phyloP scores from a whole-genome alignment of 2,888 invertebrate genomes.

The Chaetogeoica ovagalla region DNA sequence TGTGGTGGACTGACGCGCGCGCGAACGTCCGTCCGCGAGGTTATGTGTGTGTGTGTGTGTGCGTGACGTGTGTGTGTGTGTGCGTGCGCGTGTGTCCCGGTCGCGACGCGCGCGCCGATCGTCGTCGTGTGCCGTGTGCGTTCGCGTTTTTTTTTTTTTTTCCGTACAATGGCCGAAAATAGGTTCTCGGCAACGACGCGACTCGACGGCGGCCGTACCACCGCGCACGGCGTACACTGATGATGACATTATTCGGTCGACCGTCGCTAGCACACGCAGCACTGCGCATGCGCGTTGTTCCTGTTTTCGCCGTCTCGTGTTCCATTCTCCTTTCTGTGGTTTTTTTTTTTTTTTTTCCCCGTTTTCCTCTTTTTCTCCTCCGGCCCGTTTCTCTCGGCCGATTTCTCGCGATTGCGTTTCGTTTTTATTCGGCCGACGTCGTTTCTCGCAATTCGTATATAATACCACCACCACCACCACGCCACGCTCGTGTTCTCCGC shows the following conservation, averaged over 20 bases:
- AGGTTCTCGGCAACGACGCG: slow-evolving; percentile 34
- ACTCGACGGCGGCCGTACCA: slow-evolving; percentile 29
- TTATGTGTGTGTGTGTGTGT: slow-evolving; percentile 20
- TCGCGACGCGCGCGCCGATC: slow-evolving; percentile 2
- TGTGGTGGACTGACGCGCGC: slow-evolving; percentile 14
- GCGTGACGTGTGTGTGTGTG: too few relatives aligned
- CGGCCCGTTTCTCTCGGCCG: not conserved
- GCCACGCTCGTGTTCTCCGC: too few relatives aligned
- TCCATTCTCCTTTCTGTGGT: not conserved
- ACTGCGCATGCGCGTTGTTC: slow-evolving; percentile 45
- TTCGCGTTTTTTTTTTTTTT: too few relatives aligned
- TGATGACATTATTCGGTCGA: slow-evolving; percentile 27
- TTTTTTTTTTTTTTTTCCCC: not conserved
- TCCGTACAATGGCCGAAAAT: slow-evolving; percentile 51
- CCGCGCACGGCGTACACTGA: slow-evolving; percentile 36
- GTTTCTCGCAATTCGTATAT: too few relatives aligned
- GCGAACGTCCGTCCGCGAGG: slow-evolving; percentile 36
- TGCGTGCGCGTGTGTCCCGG: not conserved
- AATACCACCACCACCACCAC: too few relatives aligned
- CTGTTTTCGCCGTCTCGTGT: slow-evolving; percentile 17
- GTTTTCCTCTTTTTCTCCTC: not conserved
- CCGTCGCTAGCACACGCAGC: not conserved
- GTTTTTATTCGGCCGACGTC: too few relatives aligned
- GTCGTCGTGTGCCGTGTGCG: slow-evolving; percentile 5
- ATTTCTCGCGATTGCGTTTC: not conserved